These are phyloP conservation scores for Platycheirus albimanus DNA, from an alignment of 2,888 invertebrate genomes.

Conservation along the genomic window DNA sequence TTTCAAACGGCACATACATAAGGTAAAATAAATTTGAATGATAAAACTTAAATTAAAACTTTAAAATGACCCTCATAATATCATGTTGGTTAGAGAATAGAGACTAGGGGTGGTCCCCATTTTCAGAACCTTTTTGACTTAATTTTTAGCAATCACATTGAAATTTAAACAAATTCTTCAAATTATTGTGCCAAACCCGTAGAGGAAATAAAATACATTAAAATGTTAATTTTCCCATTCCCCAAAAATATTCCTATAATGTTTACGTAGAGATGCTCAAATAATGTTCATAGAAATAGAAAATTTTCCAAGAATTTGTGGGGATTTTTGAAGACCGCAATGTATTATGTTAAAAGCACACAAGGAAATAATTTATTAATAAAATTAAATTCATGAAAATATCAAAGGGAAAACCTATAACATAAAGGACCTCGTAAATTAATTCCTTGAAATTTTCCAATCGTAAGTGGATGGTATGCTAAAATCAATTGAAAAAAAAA, in stretches of 20 bases:
- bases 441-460: conserved; percentile 11
- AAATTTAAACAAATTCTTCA: background rate
- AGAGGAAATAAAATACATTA: background rate
- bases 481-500: conserved; percentile 6
- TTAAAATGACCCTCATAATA: background rate
- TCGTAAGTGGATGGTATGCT: background rate
- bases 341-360: background rate
- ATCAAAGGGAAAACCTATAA: too few species aligned
- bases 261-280: too few species aligned
- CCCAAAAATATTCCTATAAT: too few species aligned
- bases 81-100: too few species aligned
- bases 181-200: background rate
- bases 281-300: background rate
- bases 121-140: conserved; percentile 11
- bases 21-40: background rate
- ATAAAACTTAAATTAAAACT: conserved; percentile 11
- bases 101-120: too few species aligned
- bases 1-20: too few species aligned
- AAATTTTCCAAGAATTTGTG: background rate
- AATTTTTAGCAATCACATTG: background rate
- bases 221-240: conserved; percentile 4
- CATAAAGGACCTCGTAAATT: too few species aligned
- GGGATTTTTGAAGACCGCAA: conserved; percentile 1
- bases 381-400: conserved; percentile 20
- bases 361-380: conserved; percentile 11